phyloP scores from a whole-genome alignment of 2,888 invertebrate species.

The Automeris io region DNA sequence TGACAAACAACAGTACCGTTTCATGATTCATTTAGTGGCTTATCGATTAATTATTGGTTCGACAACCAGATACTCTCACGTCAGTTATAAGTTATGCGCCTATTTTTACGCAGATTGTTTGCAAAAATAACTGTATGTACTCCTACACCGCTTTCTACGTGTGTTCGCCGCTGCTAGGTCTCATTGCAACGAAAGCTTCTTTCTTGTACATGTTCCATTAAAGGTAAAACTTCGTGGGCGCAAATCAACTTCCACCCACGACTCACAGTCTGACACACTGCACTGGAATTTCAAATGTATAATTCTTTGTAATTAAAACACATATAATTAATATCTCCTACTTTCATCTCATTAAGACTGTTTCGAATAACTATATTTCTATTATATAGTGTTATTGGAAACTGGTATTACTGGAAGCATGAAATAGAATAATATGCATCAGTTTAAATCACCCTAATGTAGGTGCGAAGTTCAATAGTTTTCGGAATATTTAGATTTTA shows the following conservation, averaged over 20 bases:
- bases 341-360: no score
- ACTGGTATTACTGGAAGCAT: no score
- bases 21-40: slow-evolving; percentile 4
- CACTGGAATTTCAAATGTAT: slow-evolving; percentile 21
- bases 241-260: slow-evolving; percentile 27
- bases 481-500: no score
- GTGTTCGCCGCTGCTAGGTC: slow-evolving; percentile 19
- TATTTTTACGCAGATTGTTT: not conserved
- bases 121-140: slow-evolving; percentile 30
- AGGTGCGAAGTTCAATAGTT: no score
- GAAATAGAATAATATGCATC: no score
- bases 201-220: slow-evolving; percentile 37
- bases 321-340: no score
- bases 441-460: no score
- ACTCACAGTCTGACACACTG: slow-evolving; percentile 20
- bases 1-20: not conserved
- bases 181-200: slow-evolving; percentile 47
- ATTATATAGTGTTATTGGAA: no score
- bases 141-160: slow-evolving; percentile 57
- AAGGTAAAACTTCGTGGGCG: slow-evolving; percentile 38
- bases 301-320: slow-evolving; percentile 4
- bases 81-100: not conserved
- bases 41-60: slow-evolving; percentile 2
- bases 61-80: not conserved
- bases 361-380: no score